Evolutionary conservation across 2,888 invertebrate genomes (phyloP).

Genomic region (Brachypalpus laphriformis): DNA sequence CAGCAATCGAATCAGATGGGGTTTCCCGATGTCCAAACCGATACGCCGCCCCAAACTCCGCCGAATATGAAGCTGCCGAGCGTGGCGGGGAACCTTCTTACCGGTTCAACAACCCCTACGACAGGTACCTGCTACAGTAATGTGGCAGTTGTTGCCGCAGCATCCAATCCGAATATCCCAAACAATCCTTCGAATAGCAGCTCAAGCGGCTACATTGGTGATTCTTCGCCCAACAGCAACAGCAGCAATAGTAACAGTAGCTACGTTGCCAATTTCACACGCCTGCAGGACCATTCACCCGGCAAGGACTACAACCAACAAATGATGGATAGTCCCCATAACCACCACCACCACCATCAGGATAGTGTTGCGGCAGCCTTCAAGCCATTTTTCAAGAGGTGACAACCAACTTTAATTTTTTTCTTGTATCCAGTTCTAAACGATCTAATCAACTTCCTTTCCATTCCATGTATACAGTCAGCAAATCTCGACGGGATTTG

Average conservation of each 20-base stretch:
- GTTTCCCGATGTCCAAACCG: constrained; percentile 93
- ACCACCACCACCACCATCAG: constrained; percentile 68
- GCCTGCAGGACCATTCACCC: constrained; percentile 80
- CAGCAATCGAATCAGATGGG: constrained; percentile 85
- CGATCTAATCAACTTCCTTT: constrained; percentile 62
- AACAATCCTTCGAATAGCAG: constrained; percentile 76
- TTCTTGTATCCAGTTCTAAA: constrained; percentile 40
- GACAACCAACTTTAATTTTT: constrained; percentile 75
- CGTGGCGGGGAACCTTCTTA: constrained; percentile 88
- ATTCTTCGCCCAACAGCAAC: constrained; percentile 70
- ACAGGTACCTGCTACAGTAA: constrained; percentile 84
- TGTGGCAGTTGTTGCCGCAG: constrained; percentile 65
- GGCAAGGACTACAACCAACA: constrained; percentile 78
- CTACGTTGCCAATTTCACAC: constrained; percentile 75
- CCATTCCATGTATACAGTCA: constrained; percentile 85
- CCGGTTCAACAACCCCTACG: constrained; percentile 85
- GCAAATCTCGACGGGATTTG: constrained; percentile 89
- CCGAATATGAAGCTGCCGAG: constrained; percentile 96
- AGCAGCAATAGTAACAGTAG: constrained; percentile 75
- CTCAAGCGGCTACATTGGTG: constrained; percentile 71
- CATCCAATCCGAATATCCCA: constrained; percentile 73
- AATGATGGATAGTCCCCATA: constrained; percentile 74
- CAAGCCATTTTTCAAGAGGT: constrained; percentile 96
- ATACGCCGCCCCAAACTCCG: constrained; percentile 96
- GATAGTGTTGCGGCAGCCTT: constrained; percentile 83